Conservation (phyloP, 1,140 invertebrate species). For the Hyles euphorbiae region DNA sequence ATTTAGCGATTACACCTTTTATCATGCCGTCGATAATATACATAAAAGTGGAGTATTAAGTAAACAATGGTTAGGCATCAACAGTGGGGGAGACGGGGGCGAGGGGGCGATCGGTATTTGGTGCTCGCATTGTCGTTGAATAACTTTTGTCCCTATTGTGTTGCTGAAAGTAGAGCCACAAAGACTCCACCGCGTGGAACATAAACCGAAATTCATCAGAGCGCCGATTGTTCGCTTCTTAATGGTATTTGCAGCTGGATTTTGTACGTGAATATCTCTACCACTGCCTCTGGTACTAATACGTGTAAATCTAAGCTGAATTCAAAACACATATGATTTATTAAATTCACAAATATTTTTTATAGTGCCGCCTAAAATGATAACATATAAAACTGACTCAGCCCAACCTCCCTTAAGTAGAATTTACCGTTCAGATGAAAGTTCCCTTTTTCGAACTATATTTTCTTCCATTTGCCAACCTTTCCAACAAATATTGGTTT, state of each 20-base stretch:
- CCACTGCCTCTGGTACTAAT: background rate
- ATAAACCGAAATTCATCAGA: constrained; percentile 76
- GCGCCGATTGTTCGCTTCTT: constrained; percentile 66
- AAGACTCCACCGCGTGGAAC: constrained; percentile 72
- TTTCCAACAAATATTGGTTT: no score
- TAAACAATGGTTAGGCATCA: constrained; percentile 69
- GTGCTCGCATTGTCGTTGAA: constrained; percentile 76
- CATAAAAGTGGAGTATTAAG: constrained; percentile 71
- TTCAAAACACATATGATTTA: no score
- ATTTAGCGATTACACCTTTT: constrained; percentile 58
- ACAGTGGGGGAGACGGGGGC: constrained; percentile 39
- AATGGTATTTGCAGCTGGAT: constrained; percentile 46
- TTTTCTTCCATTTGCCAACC: no score
- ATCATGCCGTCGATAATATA: constrained; percentile 55
- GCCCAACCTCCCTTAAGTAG: no score
- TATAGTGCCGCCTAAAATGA: no score
- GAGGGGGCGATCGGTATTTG: constrained; percentile 71
- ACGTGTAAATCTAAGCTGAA: background rate
- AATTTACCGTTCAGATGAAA: no score
- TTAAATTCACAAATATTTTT: no score
- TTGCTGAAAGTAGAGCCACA: constrained; percentile 70
- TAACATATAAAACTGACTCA: no score
- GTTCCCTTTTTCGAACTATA: no score
- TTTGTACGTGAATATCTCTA: background rate
- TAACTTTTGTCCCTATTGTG: constrained; percentile 77